A percentile compares a stretch with the other conserved stretches of the same genome.
Evolutionary conservation across 2,113 vertebrate species (phyloP).

Genomic region (Rhinichthys klamathensis): DNA sequence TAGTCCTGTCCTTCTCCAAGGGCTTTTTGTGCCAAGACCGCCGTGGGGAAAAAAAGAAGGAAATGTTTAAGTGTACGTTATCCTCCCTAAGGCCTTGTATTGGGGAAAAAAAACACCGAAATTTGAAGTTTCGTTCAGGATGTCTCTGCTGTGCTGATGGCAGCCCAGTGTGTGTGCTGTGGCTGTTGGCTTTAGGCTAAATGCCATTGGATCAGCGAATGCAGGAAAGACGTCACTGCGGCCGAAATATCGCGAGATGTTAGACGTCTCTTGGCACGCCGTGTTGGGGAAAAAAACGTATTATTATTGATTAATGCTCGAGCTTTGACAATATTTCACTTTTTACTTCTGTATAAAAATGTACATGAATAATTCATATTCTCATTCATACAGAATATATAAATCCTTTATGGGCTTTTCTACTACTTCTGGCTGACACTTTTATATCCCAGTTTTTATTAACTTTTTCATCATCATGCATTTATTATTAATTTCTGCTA

Average conservation of each 20-base stretch:
- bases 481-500: background rate
- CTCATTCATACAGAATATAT: background rate
- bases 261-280: background rate
- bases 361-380: no score
- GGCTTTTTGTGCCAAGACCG: background rate
- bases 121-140: background rate
- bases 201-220: constrained; percentile 42
- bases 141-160: constrained; percentile 14
- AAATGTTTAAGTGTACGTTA: background rate
- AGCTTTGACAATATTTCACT: background rate
- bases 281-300: background rate
- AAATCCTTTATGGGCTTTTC: background rate
- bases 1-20: constrained; percentile 2
- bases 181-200: constrained; percentile 31
- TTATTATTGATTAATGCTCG: background rate
- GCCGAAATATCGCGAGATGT: constrained; percentile 23
- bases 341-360: background rate
- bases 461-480: background rate
- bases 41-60: background rate
- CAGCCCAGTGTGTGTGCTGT: constrained; percentile 31
- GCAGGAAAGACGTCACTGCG: constrained; percentile 23
- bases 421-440: background rate
- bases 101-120: background rate
- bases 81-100: background rate
- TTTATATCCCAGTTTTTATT: background rate